A percentile compares a stretch with the other conserved stretches of the same genome.
phyloP scores from a whole-genome alignment of 2,113 vertebrate genomes.

The Sialia sialis region DNA sequence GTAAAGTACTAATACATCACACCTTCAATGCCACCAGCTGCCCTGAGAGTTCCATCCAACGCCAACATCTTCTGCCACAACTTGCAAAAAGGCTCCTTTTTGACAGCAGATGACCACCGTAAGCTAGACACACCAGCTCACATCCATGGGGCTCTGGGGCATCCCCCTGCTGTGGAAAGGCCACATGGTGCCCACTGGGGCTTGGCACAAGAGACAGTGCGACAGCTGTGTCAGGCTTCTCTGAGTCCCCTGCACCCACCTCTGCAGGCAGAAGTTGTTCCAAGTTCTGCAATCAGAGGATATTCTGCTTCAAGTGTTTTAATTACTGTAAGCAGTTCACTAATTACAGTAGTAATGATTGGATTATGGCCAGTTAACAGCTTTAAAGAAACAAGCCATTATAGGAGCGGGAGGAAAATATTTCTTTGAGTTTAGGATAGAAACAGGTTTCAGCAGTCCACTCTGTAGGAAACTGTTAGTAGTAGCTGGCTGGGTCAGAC shows the following conservation, averaged over 20 bases:
- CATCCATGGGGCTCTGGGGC: background rate
- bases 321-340: slow-evolving; percentile 40
- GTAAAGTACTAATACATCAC: background rate
- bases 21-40: background rate
- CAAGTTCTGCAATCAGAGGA: background rate
- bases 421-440: background rate
- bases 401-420: background rate
- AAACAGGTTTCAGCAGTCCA: background rate
- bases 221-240: background rate
- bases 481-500: background rate
- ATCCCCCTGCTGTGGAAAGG: background rate
- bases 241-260: background rate
- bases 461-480: background rate
- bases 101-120: background rate
- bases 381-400: slow-evolving; percentile 23
- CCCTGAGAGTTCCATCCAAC: background rate
- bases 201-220: background rate
- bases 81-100: background rate
- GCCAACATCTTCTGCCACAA: background rate
- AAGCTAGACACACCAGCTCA: background rate
- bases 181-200: rapidly evolving
- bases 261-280: background rate
- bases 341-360: slow-evolving; percentile 54
- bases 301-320: background rate
- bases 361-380: slow-evolving; percentile 44